Evolutionary conservation across 2,797 vertebrate species (phyloP).

Genomic region (Geotria australis): DNA sequence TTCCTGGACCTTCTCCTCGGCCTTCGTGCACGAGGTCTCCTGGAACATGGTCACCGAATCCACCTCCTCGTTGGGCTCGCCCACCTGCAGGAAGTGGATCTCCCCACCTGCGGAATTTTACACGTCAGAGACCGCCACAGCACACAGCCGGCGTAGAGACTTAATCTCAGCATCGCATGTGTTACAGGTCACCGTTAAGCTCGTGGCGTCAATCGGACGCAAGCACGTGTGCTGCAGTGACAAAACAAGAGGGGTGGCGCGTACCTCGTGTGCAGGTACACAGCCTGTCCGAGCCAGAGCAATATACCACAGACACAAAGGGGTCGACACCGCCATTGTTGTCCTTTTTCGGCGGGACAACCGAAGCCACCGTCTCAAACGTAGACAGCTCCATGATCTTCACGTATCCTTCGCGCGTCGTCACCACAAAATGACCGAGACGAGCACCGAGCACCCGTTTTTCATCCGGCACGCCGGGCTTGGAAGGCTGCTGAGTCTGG

Average conservation of each 20-base stretch:
- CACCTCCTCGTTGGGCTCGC: constrained; percentile 80
- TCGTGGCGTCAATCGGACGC: no score
- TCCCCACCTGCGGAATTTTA: constrained; percentile 42
- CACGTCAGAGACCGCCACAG: no score
- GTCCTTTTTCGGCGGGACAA: constrained; percentile 79
- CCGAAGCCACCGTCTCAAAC: constrained; percentile 78
- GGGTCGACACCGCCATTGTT: constrained; percentile 53
- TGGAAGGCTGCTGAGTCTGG: constrained; percentile 9
- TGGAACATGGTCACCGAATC: constrained; percentile 94
- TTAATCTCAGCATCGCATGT: no score
- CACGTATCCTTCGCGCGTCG: constrained; percentile 71
- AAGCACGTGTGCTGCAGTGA: no score
- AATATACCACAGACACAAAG: constrained; percentile 93
- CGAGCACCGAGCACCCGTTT: constrained; percentile 24
- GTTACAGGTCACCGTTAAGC: no score
- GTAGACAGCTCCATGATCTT: constrained; percentile 90
- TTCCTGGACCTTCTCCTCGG: constrained; percentile 51
- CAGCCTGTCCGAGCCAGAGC: constrained; percentile 90
- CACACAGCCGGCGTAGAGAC: no score
- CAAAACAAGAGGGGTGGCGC: constrained; percentile 1
- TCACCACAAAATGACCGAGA: constrained; percentile 78
- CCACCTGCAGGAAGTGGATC: constrained; percentile 99
- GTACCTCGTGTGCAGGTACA: constrained; percentile 96
- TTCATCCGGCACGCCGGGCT: constrained; percentile 31
- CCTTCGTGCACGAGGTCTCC: constrained; percentile 78